Evolutionary conservation across 1,140 invertebrate species (phyloP), one percentile per base, ranked within the genome.

Genomic region (Scylla paramamosain): DNA sequence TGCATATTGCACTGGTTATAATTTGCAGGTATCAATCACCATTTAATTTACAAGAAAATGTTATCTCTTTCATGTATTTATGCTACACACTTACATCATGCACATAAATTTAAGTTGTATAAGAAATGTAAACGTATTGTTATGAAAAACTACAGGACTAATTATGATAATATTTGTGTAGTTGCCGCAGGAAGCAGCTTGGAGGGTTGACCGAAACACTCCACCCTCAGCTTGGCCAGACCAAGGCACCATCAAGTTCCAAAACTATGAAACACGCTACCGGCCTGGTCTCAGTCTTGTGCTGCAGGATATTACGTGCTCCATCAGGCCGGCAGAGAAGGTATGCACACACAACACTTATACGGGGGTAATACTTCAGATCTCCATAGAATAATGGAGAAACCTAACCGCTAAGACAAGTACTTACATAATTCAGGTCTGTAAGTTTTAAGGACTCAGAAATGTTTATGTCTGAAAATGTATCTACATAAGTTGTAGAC

Each of bases 221-320:
- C 82, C 96, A 25, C 96, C 97, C 7, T 32, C 91, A 16, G 20
- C 84, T 29, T 99, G 99, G 99, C 99, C 99, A 0, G 96, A 97
- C n/a, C 97, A 97, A 0, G 99, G 99, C 90, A 96, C 97, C 20
- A 98, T 99, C 16, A 97, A 97, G 95, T 99, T 99, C 97, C 97
- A 97, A 46, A 97, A 98, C 96, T 98, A 98, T 96, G 97, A 98
- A 96, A 98, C 98, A 25, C 97, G 98, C n/a, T 99, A 99, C 96
- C 97, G 98, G 93, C 97, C 98, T 96, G 98, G 98, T 20, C 97
- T 99, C 7, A 98, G 99, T 94, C 97, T 99, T 20, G 98, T 99
- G 0, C 97, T 99, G 4, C 97, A 98, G 52, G 97, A 98, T 31
- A 97, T 99, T 3, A 97, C 87, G 20, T 93, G 92, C 45, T 48